Percentiles rank a stretch among this genome's conserved stretches.
phyloP scores from a whole-genome alignment of 1,140 invertebrate genomes.

The Nephotettix cincticeps region DNA sequence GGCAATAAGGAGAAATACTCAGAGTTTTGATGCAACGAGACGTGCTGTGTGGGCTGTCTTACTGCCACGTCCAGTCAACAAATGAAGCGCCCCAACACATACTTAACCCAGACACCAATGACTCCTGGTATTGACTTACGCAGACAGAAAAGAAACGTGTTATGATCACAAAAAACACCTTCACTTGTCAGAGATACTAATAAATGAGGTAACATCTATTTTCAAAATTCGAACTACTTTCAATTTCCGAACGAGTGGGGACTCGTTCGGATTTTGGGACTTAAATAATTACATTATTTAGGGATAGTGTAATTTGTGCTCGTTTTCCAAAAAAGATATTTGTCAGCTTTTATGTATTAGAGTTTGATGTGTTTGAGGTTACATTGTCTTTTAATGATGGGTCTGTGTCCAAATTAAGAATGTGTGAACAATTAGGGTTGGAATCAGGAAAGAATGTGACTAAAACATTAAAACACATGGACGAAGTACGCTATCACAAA shows the following conservation, averaged over 20 bases:
- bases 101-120: neutral
- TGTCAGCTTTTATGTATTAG: neutral
- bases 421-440: neutral
- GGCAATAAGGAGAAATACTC: slow-evolving; percentile 1
- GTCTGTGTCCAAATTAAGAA: neutral
- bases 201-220: neutral
- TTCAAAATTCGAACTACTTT: neutral
- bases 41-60: neutral
- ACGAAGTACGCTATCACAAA: neutral
- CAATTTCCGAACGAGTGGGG: neutral
- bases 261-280: neutral
- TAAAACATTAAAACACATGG: slow-evolving; percentile 4
- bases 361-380: neutral
- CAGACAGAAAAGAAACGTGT: neutral
- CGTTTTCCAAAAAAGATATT: neutral
- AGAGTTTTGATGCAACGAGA: slow-evolving; percentile 19
- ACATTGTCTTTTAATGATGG: slow-evolving; percentile 13
- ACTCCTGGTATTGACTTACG: neutral
- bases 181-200: neutral
- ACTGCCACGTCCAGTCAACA: neutral
- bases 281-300: neutral
- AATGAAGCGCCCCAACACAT: too few relatives aligned
- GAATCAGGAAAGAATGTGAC: neutral
- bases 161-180: neutral
- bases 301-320: neutral